Evolutionary conservation across 2,888 invertebrate species (phyloP), one percentile per base, ranked within the genome.

Genomic region (Deroplatys truncata): DNA sequence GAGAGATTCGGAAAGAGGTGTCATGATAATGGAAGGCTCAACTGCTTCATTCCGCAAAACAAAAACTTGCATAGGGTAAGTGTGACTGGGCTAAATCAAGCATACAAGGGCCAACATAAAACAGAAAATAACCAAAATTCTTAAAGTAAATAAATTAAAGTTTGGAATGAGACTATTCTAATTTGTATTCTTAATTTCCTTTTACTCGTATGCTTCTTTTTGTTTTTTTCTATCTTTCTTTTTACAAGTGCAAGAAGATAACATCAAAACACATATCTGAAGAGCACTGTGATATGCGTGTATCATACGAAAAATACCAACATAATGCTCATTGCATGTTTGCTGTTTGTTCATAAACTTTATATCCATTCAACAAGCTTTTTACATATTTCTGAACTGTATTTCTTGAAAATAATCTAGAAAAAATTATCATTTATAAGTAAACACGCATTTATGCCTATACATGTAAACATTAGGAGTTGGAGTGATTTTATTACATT

Each of bases 1-100:
- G 88, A 89, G 72, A 93, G 92, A 92, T 91, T 91, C 92, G 92
- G 92, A 92, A 72, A 92, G 90, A 91, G 90, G 90, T 91, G 91
- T 89, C 92, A 91, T 91, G 84, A 88, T 35, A 90, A 89, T 84
- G 56, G 88, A 89, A 88, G 87, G 89, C 88, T 86, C 82, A 90
- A 86, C 29, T 86, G 90, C 82, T 82, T 88, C 56, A 86, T 82
- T 25, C 56, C 56, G 56, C 56, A 72, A 72, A 72, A 86, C 35
- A 86, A 82, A 84, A 84, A 82, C 84, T 84, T 49, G 20, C 84
- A 87, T 86, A 82, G 84, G 56, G 4, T 72, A 72, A 72, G 84
- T 83, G 84, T 35, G 72, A 90, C 85, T 82, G 84, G 43, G 84
- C 85, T 82, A 82, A 89, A 87, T 29, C 56, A 72, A 72, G 56